These are phyloP conservation scores for Enteromius argenteus DNA, from an alignment of 2,797 vertebrate species.

Conservation along the genomic window DNA sequence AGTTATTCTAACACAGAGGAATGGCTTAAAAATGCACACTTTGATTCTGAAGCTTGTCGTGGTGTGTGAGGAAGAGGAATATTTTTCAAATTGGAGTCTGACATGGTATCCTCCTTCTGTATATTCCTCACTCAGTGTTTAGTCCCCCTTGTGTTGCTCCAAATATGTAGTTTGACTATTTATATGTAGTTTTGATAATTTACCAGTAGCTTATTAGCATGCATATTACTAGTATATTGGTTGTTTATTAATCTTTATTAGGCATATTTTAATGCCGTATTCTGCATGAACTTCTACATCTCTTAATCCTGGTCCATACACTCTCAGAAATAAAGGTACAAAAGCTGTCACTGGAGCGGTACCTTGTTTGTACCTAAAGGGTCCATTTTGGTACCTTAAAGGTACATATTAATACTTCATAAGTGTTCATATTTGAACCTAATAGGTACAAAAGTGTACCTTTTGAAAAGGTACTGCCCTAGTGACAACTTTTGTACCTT, in stretches of 20 bases:
- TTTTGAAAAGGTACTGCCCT: too few species aligned
- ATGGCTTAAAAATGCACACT: not conserved
- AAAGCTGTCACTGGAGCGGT: too few species aligned
- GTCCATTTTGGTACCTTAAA: too few species aligned
- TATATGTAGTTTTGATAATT: not conserved
- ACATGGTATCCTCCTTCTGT: not conserved
- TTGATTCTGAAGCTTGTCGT: not conserved
- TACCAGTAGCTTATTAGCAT: not conserved
- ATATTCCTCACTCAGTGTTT: not conserved
- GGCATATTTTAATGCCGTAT: not conserved
- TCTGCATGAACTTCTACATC: not conserved
- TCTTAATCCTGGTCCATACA: not conserved
- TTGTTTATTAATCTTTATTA: not conserved
- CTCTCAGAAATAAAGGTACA: too few species aligned
- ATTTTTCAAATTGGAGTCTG: not conserved
- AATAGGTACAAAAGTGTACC: too few species aligned
- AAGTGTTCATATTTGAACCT: too few species aligned
- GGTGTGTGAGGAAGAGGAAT: not conserved
- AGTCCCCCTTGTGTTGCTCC: not conserved
- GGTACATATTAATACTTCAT: too few species aligned
- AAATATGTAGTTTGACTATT: not conserved
- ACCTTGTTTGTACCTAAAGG: too few species aligned
- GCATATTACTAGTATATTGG: not conserved
- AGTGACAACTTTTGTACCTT: too few species aligned
- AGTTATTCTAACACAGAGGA: slow-evolving; percentile 16